Conservation (phyloP, 2,113 vertebrate genomes). For the Erythrocercus mccallii region DNA sequence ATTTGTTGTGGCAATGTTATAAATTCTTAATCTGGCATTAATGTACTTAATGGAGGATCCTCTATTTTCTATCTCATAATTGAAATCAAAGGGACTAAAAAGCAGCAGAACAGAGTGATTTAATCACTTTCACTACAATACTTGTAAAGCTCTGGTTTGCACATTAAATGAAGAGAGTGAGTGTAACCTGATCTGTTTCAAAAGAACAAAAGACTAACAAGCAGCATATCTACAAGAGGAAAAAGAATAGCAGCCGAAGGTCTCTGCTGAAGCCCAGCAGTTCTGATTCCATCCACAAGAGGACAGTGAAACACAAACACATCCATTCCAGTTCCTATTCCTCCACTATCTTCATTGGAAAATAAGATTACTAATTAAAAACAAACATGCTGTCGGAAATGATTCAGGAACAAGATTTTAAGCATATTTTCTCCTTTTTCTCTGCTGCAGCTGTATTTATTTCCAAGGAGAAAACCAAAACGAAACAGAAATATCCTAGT, state of each 20-base stretch:
- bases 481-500: not conserved
- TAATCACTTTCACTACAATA: not conserved
- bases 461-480: not conserved
- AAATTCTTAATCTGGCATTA: not conserved
- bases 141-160: not conserved
- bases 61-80: not conserved
- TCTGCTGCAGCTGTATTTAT: not conserved
- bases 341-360: not conserved
- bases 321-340: not conserved
- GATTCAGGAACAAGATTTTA: not conserved
- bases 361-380: not conserved
- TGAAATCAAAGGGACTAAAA: not conserved
- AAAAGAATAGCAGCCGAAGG: not conserved
- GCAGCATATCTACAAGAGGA: not conserved
- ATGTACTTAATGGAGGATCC: not conserved
- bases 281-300: conserved; percentile 63
- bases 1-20: not conserved
- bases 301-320: conserved; percentile 60
- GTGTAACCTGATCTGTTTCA: not conserved
- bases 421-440: not conserved
- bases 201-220: not conserved
- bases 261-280: conserved; percentile 35
- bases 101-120: not conserved
- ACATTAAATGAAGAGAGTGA: not conserved
- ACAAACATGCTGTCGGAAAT: not conserved